Conservation (phyloP, 2,113 vertebrate species). For the Toxotes jaculatrix region DNA sequence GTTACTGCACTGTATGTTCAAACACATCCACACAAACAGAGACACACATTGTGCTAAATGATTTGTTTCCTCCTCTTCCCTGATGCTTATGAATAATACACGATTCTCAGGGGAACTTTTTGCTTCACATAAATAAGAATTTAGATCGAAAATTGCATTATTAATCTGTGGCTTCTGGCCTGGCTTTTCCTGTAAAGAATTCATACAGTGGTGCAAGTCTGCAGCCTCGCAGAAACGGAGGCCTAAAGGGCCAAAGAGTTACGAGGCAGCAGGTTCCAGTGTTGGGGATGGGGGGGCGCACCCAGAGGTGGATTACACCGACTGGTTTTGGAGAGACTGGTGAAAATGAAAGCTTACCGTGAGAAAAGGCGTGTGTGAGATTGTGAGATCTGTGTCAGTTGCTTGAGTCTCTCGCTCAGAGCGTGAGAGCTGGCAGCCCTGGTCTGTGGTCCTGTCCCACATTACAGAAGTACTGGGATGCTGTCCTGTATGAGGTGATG, state of each 20-base stretch:
- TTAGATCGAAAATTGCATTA: slow-evolving; percentile 84
- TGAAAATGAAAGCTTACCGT: no score
- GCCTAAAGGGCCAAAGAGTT: slow-evolving; percentile 32
- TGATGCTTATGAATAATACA: slow-evolving; percentile 82
- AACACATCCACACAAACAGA: slow-evolving; percentile 58
- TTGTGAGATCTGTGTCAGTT: no score
- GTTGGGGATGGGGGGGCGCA: background rate
- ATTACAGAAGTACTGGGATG: no score
- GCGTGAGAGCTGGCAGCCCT: no score
- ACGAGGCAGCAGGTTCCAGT: slow-evolving; percentile 7
- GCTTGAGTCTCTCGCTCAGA: no score
- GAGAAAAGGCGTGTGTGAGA: no score
- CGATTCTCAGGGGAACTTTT: slow-evolving; percentile 78
- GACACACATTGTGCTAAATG: slow-evolving; percentile 75
- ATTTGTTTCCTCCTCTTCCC: slow-evolving; percentile 75
- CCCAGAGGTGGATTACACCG: background rate
- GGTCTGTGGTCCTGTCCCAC: no score
- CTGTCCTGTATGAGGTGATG: no score
- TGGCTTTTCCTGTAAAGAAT: slow-evolving; percentile 65
- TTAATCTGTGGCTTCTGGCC: slow-evolving; percentile 76
- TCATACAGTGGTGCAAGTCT: slow-evolving; percentile 60
- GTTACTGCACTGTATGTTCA: slow-evolving; percentile 53
- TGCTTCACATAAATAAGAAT: slow-evolving; percentile 82
- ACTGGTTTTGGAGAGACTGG: background rate
- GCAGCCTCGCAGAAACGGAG: background rate